Base-by-base conservation (phyloP, 2,113 vertebrate genomes). In the Calonectris borealis region DNA sequence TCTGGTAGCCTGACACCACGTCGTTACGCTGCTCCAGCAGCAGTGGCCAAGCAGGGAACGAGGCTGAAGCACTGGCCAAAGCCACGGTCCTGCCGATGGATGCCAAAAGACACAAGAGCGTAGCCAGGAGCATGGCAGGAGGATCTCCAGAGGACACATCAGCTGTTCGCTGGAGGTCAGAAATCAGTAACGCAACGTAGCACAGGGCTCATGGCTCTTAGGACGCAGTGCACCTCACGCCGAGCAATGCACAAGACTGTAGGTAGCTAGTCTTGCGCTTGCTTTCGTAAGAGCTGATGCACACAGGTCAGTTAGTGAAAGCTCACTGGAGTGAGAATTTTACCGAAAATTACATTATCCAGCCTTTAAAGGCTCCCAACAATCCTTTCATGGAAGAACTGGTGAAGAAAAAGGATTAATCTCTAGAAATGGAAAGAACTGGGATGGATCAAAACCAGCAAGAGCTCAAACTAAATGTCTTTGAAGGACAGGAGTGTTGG, bases 161-260 rank as follows among this genome's bases (percentile, higher is more conserved):
- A 89, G 93, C 91, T 62, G 75, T 32, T 71, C 15, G 9, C 36
- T 25, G 86, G 78, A 6, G n/a, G 70, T 76, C 78, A 51, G 89
- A 8, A 13, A n/a, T 22, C 51, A 18, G 22, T 16, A 36, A 36
- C 5, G 1, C 55, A 75, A 20, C 48, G 1, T 10, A 36, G 85
- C 7, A 0, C 4, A 4, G 78, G 2, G 22, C 70, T 7, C 52
- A 25, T 0, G 3, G 66, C 32, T 8, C 42, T 4, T 6, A 7
- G 0, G 1, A 17, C 2, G 2, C 88, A 2, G 3, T 0, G 0
- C 61, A 4, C 1, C 1, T 9, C 66, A 19, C 3, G 0, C 5
- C 19, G 3, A 49, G 44, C 70, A 32, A 26, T 0, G 6, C 87
- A 2, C 29, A 10, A 8, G 34, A 17, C 4, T 0, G 31, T 0